Base-by-base conservation (phyloP, 1,140 invertebrate species). In the Matsumurasca onukii region DNA sequence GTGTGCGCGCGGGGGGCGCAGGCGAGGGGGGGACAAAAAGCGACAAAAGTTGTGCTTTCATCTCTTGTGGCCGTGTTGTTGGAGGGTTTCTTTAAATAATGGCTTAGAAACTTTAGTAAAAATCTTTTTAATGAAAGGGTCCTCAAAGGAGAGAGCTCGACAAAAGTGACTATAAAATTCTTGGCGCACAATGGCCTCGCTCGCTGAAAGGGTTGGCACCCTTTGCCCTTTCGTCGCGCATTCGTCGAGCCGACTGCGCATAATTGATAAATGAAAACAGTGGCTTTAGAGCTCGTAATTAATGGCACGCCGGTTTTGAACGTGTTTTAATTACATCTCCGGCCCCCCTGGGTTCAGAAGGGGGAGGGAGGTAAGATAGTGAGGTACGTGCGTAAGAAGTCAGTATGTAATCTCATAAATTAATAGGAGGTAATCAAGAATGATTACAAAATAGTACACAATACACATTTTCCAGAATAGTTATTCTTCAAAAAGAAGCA, bases 211-310 rank as follows among this genome's bases (percentile, higher is more conserved):
- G 55, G 55, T 59, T 59, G 24, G 55, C 55, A 59, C 55, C 55
- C 55, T 59, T 59, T 59, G 55, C 55, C 55, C 55, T 59, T 59
- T 59, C 5, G 55, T 25, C 30, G 25, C 55, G 2, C 55, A 59
- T 59, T 59, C 55, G 55, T 39, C 22, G 55, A 2, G 55, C 55
- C 55, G 55, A 59, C 55, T 59, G 55, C 55, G 25, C 25, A 59
- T 59, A 59, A 59, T 59, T 59, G 55, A 59, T 59, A 59, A 59
- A 59, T 59, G 55, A 59, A 59, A 59, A 59, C 55, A 59, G 55
- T 59, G 55, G 55, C 55, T 59, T 59, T 59, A 27, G 30, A 22
- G 3, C 49, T 39, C 24, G 25, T 59, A 59, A 59, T 59, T 59
- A 59, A 59, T 59, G 55, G 55, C 5, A 24, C 55, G 5, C 34